Conservation (phyloP, 1,140 invertebrate species). For the Anastatus disparis region DNA sequence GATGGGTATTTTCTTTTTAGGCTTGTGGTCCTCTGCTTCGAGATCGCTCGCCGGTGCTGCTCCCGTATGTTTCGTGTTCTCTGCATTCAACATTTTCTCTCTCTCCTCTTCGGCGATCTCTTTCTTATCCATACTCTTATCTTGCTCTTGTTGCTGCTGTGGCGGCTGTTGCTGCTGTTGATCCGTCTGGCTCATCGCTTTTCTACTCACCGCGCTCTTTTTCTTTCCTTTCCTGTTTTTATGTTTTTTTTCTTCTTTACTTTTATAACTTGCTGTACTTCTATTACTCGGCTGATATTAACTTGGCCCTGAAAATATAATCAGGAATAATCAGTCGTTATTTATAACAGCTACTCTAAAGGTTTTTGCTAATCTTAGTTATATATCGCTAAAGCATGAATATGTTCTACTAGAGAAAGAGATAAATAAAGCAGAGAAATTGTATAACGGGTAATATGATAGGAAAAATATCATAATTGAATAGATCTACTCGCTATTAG, state of each 20-base stretch:
- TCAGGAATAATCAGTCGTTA: conserved; percentile 24
- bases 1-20: conserved; percentile 81
- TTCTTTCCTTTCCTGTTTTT: no score
- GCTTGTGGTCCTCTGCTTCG: conserved; percentile 70
- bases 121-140: conserved; percentile 76
- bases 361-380: no score
- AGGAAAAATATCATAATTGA: no score
- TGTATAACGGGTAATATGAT: no score
- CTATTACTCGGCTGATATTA: neutral
- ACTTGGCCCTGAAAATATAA: conserved; percentile 10
- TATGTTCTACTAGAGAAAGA: no score
- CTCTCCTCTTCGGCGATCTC: conserved; percentile 78
- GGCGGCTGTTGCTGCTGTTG: conserved; percentile 16
- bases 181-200: conserved; percentile 38
- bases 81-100: conserved; percentile 76
- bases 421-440: no score
- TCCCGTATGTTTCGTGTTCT: conserved; percentile 66
- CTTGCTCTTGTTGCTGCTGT: conserved; percentile 43
- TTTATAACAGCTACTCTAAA: no score
- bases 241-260: no score
- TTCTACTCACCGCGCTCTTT: no score
- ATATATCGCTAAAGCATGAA: no score
- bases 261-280: no score
- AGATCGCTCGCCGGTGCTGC: conserved; percentile 57
- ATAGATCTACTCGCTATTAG: no score